These are phyloP conservation scores for Chorisops tibialis DNA, from an alignment of 2,888 invertebrate species.

Conservation along the genomic window DNA sequence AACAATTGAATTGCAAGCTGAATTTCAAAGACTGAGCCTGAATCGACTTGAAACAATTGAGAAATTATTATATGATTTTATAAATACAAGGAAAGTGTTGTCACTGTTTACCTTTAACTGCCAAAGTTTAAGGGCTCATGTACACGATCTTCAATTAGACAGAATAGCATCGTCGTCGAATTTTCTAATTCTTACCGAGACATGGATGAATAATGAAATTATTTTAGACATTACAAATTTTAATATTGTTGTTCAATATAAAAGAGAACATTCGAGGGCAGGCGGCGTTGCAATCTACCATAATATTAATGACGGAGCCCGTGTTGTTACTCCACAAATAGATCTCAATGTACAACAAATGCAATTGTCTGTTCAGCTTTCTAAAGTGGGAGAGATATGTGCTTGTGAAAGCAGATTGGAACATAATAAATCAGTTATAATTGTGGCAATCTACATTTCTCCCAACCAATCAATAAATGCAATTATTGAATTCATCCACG, in stretches of 20 bases:
- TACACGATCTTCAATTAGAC: neutral
- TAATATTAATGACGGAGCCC: no score
- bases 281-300: conserved; percentile 1
- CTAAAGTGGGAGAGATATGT: no score
- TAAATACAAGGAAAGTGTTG: neutral
- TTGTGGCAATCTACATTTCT: no score
- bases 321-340: no score
- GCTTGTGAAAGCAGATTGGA: no score
- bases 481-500: no score
- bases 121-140: conserved; percentile 6
- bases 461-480: no score
- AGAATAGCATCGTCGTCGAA: conserved; percentile 6
- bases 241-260: conserved; percentile 7
- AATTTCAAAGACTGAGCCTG: neutral
- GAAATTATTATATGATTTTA: neutral
- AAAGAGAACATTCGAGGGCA: neutral
- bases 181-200: conserved; percentile 14
- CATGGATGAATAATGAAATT: conserved; percentile 10
- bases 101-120: neutral
- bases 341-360: no score
- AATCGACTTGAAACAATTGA: neutral
- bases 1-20: neutral
- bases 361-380: no score
- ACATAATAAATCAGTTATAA: no score
- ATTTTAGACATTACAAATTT: conserved; percentile 12